Evolutionary conservation across 2,797 vertebrate species (phyloP).

Genomic region (Liasis olivaceus): DNA sequence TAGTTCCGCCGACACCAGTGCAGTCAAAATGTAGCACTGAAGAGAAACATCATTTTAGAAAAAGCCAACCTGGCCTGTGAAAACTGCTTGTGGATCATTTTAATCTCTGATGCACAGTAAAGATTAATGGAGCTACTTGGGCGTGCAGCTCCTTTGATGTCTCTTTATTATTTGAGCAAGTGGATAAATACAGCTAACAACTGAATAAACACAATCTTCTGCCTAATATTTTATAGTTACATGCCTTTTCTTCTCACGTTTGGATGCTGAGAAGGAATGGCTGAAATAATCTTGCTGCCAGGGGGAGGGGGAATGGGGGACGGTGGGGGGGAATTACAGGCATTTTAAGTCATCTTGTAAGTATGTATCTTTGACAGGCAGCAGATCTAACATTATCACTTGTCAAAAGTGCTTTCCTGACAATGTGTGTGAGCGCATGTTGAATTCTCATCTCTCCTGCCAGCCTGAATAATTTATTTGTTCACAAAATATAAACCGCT

Average conservation of each 20-base stretch:
- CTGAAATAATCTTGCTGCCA: neutral
- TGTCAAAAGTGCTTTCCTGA: neutral
- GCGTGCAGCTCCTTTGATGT: neutral
- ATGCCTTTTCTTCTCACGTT: neutral
- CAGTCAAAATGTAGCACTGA: conserved; percentile 38
- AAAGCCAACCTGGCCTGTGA: neutral
- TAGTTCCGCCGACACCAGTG: neutral
- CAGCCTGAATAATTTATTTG: conserved; percentile 49
- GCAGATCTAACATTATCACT: neutral
- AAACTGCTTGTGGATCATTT: conserved; percentile 37
- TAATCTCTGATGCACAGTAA: neutral
- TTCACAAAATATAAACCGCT: conserved; percentile 52
- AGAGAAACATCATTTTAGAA: conserved; percentile 22
- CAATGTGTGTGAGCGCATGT: neutral
- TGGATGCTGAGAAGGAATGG: neutral
- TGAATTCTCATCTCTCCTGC: conserved; percentile 18
- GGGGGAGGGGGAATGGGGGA: neutral
- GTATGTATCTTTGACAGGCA: neutral
- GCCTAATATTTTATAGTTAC: neutral
- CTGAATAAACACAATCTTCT: neutral
- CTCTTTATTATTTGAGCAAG: conserved; percentile 1
- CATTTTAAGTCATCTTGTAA: neutral
- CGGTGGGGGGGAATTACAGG: neutral
- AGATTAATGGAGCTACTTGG: neutral
- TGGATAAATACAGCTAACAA: neutral